Percentiles rank a stretch among this genome's conserved stretches.
phyloP scores from a whole-genome alignment of 1,140 invertebrate species.

The Drosophila repletoides region DNA sequence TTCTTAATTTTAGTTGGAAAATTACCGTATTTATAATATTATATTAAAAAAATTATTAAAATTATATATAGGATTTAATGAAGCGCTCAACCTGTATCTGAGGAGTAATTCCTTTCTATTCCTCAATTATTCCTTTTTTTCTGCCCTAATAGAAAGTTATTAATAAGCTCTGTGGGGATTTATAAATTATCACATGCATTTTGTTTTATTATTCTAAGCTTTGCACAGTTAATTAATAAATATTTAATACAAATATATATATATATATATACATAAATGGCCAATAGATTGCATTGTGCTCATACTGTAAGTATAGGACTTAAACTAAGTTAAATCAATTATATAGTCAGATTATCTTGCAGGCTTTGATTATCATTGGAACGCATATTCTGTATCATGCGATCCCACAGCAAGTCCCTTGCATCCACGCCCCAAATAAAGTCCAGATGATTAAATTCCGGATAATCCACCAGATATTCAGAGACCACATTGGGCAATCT shows the following conservation, averaged over 20 bases:
- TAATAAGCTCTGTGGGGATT: neutral
- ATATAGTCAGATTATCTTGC: constrained; percentile 18
- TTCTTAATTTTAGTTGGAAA: too few species aligned
- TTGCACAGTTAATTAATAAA: constrained; percentile 13
- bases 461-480: constrained; percentile 80
- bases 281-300: constrained; percentile 11
- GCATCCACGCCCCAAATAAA: constrained; percentile 84
- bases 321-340: neutral
- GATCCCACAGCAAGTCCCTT: constrained; percentile 81
- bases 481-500: constrained; percentile 82
- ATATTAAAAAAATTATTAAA: too few species aligned
- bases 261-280: constrained; percentile 10
- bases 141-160: too few species aligned
- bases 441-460: constrained; percentile 85
- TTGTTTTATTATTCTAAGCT: constrained; percentile 8
- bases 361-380: constrained; percentile 30
- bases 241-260: constrained; percentile 15
- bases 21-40: too few species aligned
- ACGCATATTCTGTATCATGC: constrained; percentile 81
- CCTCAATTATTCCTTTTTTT: too few species aligned
- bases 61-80: too few species aligned
- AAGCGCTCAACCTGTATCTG: too few species aligned
- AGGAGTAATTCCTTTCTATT: too few species aligned
- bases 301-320: constrained; percentile 28
- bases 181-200: constrained; percentile 15